Percentiles rank a stretch among this genome's conserved stretches.
Evolutionary conservation across 2,888 invertebrate genomes (phyloP).

Genomic region (Pasiphila rectangulata): DNA sequence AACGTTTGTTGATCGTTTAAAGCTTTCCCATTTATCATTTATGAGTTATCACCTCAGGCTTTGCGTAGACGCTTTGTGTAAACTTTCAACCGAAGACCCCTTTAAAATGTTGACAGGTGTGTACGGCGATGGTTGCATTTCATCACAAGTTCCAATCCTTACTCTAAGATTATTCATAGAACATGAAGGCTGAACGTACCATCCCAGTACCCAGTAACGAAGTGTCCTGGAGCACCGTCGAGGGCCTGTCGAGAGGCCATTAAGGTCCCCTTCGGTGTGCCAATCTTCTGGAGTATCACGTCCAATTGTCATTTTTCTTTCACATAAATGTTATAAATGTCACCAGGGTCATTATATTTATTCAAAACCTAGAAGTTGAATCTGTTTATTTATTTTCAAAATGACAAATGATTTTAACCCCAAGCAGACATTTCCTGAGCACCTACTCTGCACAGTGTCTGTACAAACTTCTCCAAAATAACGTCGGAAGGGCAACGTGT

Average conservation of each 20-base stretch:
- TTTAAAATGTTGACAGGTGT: neutral
- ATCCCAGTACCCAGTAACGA: conserved; percentile 75
- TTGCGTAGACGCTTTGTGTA: neutral
- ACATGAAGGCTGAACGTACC: conserved; percentile 68
- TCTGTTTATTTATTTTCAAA: no score
- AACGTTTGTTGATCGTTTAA: neutral
- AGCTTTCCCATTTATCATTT: neutral
- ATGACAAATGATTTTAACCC: no score
- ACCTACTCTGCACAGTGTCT: no score
- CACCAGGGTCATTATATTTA: neutral
- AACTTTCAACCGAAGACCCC: neutral
- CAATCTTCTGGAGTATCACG: conserved; percentile 73
- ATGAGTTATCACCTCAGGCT: neutral
- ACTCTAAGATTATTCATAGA: conserved; percentile 64
- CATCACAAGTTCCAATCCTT: conserved; percentile 42
- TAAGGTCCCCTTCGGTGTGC: conserved; percentile 70
- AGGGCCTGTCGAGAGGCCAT: conserved; percentile 75
- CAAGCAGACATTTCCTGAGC: no score
- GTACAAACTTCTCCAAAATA: conserved; percentile 12
- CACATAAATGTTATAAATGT: conserved; percentile 34
- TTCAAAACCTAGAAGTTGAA: no score
- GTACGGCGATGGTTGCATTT: conserved; percentile 32
- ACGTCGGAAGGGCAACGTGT: conserved; percentile 38
- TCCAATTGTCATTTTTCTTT: conserved; percentile 57
- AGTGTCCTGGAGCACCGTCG: conserved; percentile 73